Evolutionary conservation across 2,797 vertebrate species (phyloP), one percentile per base, ranked within the genome.

Genomic region (Sciurus vulgaris): DNA sequence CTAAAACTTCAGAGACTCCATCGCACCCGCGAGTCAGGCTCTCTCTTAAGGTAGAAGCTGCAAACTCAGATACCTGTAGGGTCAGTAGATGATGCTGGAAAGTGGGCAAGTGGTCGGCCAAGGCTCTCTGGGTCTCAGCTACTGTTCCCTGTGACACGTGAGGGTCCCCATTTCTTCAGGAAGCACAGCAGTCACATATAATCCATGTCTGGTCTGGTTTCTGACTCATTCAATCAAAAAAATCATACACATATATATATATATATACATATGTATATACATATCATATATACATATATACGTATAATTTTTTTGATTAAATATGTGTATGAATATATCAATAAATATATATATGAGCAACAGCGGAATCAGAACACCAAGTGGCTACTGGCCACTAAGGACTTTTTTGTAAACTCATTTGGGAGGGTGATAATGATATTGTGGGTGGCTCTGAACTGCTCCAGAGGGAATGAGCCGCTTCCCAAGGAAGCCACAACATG

Each of bases 111-210:
- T 30, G 47, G 63, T 41, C 24, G 35, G 49, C 47, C 69, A 17
- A 56, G 33, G 22, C 15, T 44, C 51, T 47, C 12, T 7, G 15
- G 38, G 41, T 54, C 63, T 30, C 4, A 4, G 59, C 47, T 2
- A 0, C 7, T 3, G 24, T 26, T 2, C 20, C 41, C 54, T 38
- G 13, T 10, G 22, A 44, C 4, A n/a, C 0, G 2, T 7, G 2
- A 51, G 30, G 47, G 73, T 47, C 41, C 41, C 3, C 4, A 0
- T 44, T 22, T 56, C n/a, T 8, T 56, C 28, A n/a, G 30, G 35
- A 78, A 22, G 41, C 63, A 89, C 18, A 69, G 18, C 12, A 59
- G 33, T 15, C 14, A 13, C 2, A 8, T 20, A 20, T 28, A 11
- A 2, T 0, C 24, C 14, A 2, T 2, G 44, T 28, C 67, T 30